Percentiles rank a stretch among this genome's conserved stretches.
Conservation (phyloP, 2,797 vertebrate genomes). For the Cossypha niveicapilla region DNA sequence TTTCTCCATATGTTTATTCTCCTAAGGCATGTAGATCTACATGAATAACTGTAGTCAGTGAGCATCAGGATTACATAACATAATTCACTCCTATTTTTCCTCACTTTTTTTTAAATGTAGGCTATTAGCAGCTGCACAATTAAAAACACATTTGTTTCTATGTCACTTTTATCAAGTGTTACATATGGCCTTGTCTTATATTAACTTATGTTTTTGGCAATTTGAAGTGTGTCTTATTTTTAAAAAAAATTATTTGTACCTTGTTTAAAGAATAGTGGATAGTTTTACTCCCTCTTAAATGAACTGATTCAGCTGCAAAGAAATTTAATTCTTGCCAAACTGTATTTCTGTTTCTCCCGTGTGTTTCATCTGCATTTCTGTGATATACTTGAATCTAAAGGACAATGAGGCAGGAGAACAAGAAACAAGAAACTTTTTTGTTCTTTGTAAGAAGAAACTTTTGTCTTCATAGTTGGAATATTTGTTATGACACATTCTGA, state of each 20-base stretch:
- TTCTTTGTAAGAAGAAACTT: not conserved
- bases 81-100: not conserved
- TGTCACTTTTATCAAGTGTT: not conserved
- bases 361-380: not conserved
- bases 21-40: not conserved
- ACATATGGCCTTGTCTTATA: not conserved
- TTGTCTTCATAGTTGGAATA: not conserved
- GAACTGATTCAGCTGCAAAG: not conserved
- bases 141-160: not conserved
- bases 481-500: not conserved
- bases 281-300: not conserved
- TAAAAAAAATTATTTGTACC: not conserved
- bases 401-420: not conserved
- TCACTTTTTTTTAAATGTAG: not conserved
- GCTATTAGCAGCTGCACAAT: not conserved
- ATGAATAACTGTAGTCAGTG: not conserved
- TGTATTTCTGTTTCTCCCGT: not conserved
- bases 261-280: not conserved
- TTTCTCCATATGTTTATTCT: not conserved
- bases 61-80: not conserved
- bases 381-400: not conserved
- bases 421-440: not conserved
- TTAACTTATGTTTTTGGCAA: not conserved
- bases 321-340: not conserved
- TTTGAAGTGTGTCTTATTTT: not conserved